A percentile compares a stretch with the other conserved stretches of the same genome.
Evolutionary conservation across 2,797 vertebrate genomes (phyloP).

Genomic region (Orestias chungarensis): DNA sequence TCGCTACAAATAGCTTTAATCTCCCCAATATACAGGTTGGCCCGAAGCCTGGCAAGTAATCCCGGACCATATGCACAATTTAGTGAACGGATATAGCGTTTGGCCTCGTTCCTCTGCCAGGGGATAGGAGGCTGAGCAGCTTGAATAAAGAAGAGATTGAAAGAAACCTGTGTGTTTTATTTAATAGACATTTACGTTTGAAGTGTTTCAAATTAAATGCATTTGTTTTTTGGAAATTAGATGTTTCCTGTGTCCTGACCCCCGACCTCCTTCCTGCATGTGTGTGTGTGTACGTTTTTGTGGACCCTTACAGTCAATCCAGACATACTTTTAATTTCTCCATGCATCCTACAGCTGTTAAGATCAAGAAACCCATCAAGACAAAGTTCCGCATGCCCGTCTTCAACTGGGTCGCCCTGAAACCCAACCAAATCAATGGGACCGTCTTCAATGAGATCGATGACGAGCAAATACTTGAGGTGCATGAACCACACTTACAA

Average conservation of each 20-base stretch:
- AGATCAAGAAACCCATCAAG: slow-evolving; percentile 99
- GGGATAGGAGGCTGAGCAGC: slow-evolving; percentile 6
- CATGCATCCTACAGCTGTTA: slow-evolving; percentile 84
- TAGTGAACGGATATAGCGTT: slow-evolving; percentile 15
- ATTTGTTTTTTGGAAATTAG: slow-evolving; percentile 19
- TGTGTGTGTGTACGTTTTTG: slow-evolving; percentile 19
- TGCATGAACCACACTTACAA: slow-evolving; percentile 51
- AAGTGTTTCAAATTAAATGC: not conserved
- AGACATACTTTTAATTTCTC: slow-evolving; percentile 25
- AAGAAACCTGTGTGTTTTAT: not conserved
- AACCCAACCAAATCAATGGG: slow-evolving; percentile 97
- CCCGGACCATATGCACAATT: slow-evolving; percentile 31
- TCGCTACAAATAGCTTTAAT: slow-evolving; percentile 53
- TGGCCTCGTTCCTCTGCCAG: slow-evolving; percentile 4
- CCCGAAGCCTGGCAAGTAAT: slow-evolving; percentile 39
- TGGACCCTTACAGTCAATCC: not conserved
- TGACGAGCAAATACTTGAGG: slow-evolving; percentile 94
- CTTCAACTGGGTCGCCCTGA: slow-evolving; percentile 98
- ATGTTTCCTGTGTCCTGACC: slow-evolving; percentile 31
- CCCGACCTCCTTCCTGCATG: slow-evolving; percentile 35
- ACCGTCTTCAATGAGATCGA: slow-evolving; percentile 98
- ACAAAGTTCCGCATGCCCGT: slow-evolving; percentile 97
- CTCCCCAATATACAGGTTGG: slow-evolving; percentile 44
- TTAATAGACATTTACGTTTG: not conserved
- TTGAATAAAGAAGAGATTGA: not conserved